Evolutionary conservation across 2,113 vertebrate species (phyloP), one percentile per base, ranked within the genome.

Genomic region (Chamaetylas fuelleborni): DNA sequence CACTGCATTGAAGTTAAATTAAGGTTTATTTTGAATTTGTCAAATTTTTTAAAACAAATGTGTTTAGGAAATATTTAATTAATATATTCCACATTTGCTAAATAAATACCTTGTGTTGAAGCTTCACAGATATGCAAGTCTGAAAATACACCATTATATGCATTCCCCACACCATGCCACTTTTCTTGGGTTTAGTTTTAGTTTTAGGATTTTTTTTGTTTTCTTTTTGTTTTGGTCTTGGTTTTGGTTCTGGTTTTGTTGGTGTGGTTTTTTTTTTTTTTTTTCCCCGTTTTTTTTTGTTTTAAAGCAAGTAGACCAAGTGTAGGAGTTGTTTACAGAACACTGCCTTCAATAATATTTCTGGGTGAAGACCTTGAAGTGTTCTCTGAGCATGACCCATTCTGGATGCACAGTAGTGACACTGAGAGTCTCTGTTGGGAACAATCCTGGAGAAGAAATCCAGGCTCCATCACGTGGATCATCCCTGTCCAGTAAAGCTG

Each of bases 111-210:
- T 34, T 43, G n/a, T 4, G 4, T 48, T 38, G 38, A 72, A 90
- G 11, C 5, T 51, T 42, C 57, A 3, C 8, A 47, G 36, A 8
- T 58, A 33, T 1, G 8, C 8, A 69, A 72, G 19, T 23, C 19
- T 45, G 69, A 29, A 64, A 70, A 77, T 76, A 13, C 0, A 0
- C 19, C 3, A 11, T 38, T 45, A 14, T 24, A 48, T 14, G 8
- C 3, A 33, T 61, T 81, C 3, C 6, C 8, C 15, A 15, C 2
- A 0, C 1, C 5, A 38, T 1, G 2, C 23, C 3, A 7, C n/a
- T 88, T 77, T 34, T 6, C 54, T 62, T 34, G 18, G 18, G 10
- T 28, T 33, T 43, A 20, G 10, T 6, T 42, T 65, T 29, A 8
- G 7, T 1, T 42, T 33, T 51, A 42, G 48, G 3, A 12, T 70